Percentiles rank a stretch among this genome's conserved stretches.
Conservation (phyloP, 2,888 invertebrate species). For the Sceliomorpha sp. region DNA sequence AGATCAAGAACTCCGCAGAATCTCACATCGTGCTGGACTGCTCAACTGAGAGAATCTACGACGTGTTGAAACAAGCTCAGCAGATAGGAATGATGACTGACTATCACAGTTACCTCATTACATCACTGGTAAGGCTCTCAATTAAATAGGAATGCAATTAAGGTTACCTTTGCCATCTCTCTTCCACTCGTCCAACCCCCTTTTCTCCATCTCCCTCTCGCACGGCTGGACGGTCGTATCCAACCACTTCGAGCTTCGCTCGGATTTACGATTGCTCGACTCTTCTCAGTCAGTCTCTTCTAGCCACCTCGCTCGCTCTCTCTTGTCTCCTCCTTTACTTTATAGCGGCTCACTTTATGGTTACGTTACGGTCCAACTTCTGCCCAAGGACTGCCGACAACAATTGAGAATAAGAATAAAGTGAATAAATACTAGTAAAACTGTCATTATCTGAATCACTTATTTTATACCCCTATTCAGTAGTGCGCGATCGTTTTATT, state of each 20-base stretch:
- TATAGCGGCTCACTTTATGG: not conserved
- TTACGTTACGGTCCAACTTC: no score
- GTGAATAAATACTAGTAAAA: no score
- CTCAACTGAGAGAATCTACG: conserved; percentile 91
- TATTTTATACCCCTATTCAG: no score
- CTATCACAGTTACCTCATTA: conserved; percentile 95
- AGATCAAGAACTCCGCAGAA: conserved; percentile 95
- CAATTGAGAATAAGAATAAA: no score
- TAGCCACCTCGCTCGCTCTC: not conserved
- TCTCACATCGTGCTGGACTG: conserved; percentile 95
- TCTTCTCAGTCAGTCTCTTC: not conserved
- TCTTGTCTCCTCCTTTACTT: not conserved
- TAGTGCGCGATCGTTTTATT: no score
- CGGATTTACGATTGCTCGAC: not conserved
- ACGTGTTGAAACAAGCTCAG: conserved; percentile 94
- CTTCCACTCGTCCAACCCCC: no score
- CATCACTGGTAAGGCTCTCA: conserved; percentile 87
- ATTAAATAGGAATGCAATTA: conserved; percentile 55
- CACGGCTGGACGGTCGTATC: not conserved
- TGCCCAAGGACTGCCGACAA: no score
- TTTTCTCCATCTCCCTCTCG: no score
- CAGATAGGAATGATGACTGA: conserved; percentile 99
- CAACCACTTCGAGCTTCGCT: conserved; percentile 3
- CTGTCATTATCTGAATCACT: no score
- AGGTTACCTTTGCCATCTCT: conserved; percentile 19